phyloP scores from a whole-genome alignment of 2,113 vertebrate genomes.

The Corvus hawaiiensis region DNA sequence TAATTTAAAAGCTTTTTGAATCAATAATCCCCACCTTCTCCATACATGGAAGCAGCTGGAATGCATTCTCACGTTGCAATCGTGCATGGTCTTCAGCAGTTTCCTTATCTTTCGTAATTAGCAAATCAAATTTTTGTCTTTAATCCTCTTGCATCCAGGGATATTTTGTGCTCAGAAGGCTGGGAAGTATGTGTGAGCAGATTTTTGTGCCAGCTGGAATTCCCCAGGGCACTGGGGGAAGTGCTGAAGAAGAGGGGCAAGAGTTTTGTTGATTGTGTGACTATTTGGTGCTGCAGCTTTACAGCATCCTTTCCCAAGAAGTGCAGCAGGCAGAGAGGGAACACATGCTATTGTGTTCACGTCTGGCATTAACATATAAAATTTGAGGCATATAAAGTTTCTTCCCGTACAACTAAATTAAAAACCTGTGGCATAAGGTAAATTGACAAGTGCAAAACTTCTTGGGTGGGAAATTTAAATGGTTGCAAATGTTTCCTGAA shows the following conservation, averaged over 20 bases:
- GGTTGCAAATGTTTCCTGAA: conserved; percentile 40
- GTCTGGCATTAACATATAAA: conserved; percentile 52
- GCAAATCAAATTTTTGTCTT: conserved; percentile 26
- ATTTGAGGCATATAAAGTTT: conserved; percentile 39
- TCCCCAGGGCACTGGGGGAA: neutral
- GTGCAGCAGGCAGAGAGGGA: neutral
- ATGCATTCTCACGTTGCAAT: neutral
- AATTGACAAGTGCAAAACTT: conserved; percentile 47
- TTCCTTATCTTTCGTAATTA: conserved; percentile 10
- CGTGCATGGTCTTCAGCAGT: neutral
- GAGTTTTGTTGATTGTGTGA: neutral
- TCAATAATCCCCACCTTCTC: neutral
- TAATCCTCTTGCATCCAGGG: conserved; percentile 6
- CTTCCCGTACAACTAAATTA: conserved; percentile 38
- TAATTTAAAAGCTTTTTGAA: neutral
- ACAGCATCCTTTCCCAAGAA: neutral
- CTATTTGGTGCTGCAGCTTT: neutral
- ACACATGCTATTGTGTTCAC: neutral
- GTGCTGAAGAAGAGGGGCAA: neutral
- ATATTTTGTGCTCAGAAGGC: neutral
- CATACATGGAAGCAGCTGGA: neutral
- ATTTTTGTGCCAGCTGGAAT: neutral
- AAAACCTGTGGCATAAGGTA: conserved; percentile 60
- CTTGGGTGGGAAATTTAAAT: conserved; percentile 53
- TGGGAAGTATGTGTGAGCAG: neutral